Percentiles rank a stretch among this genome's conserved stretches.
Evolutionary conservation across 2,888 invertebrate genomes (phyloP).

Genomic region (Luffia ferchaultella): DNA sequence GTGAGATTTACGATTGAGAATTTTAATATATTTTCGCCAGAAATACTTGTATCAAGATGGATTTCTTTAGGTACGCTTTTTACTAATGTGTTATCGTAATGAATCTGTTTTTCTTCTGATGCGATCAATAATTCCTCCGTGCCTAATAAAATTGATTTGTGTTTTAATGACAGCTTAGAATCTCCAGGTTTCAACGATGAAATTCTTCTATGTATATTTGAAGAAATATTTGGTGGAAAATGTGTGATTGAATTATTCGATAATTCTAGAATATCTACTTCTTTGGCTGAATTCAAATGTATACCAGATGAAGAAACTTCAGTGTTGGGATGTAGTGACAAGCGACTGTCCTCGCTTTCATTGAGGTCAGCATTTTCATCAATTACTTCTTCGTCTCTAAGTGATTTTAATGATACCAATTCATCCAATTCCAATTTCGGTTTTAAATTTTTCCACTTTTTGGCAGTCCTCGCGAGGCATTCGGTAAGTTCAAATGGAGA

Average conservation of each 20-base stretch:
- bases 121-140: too few species aligned
- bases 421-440: constrained; percentile 10
- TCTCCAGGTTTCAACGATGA: too few species aligned
- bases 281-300: background rate
- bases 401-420: background rate
- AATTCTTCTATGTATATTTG: too few species aligned
- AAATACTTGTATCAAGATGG: constrained; percentile 3
- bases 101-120: too few species aligned
- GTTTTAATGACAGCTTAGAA: too few species aligned
- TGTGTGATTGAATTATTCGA: too few species aligned
- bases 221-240: too few species aligned
- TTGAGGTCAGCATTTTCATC: too few species aligned
- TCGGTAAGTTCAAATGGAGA: constrained; percentile 38
- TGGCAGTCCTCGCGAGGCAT: constrained; percentile 31
- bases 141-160: too few species aligned
- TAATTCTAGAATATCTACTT: background rate
- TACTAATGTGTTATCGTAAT: background rate
- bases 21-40: constrained; percentile 25
- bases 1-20: constrained; percentile 34
- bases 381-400: background rate
- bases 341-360: constrained; percentile 15
- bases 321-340: constrained; percentile 33
- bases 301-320: constrained; percentile 16
- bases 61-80: background rate
- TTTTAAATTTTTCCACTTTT: constrained; percentile 28